Percentiles rank a stretch among this genome's conserved stretches.
Evolutionary conservation across 2,888 invertebrate genomes (phyloP).

Genomic region (Scaeva pyrastri): DNA sequence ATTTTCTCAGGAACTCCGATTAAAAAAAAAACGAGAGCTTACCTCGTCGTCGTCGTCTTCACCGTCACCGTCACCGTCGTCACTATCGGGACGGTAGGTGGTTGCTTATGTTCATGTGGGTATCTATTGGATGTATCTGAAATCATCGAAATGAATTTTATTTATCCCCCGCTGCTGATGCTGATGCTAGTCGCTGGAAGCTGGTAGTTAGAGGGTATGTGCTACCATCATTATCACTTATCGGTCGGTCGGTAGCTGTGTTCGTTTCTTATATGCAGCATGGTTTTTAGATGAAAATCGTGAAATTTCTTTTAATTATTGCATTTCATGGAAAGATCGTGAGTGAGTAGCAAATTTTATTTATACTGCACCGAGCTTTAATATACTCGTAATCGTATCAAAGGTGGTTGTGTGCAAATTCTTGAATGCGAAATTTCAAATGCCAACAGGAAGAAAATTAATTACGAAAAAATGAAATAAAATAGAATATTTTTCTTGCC

Average conservation of each 20-base stretch:
- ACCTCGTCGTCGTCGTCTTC: background rate
- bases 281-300: conserved; percentile 62
- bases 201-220: background rate
- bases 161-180: conserved; percentile 8
- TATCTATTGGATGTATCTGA: conserved; percentile 41
- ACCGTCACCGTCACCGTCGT: background rate
- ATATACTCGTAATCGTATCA: background rate
- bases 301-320: conserved; percentile 69
- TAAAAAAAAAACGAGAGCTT: conserved; percentile 51
- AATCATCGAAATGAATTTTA: conserved; percentile 36
- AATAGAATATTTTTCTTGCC: background rate
- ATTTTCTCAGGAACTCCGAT: conserved; percentile 17
- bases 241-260: conserved; percentile 61
- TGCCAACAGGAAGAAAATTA: conserved; percentile 9
- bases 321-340: conserved; percentile 48
- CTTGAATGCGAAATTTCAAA: conserved; percentile 12
- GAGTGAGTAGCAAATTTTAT: conserved; percentile 41
- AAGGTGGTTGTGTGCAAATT: conserved; percentile 6
- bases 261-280: conserved; percentile 19
- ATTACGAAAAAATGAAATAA: background rate
- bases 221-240: conserved; percentile 60
- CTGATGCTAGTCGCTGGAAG: background rate
- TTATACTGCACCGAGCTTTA: background rate
- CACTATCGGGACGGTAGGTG: background rate
- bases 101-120: background rate